A percentile compares a stretch with the other conserved stretches of the same genome.
phyloP scores from a whole-genome alignment of 2,113 vertebrate species.

The Oreochromis aureus region DNA sequence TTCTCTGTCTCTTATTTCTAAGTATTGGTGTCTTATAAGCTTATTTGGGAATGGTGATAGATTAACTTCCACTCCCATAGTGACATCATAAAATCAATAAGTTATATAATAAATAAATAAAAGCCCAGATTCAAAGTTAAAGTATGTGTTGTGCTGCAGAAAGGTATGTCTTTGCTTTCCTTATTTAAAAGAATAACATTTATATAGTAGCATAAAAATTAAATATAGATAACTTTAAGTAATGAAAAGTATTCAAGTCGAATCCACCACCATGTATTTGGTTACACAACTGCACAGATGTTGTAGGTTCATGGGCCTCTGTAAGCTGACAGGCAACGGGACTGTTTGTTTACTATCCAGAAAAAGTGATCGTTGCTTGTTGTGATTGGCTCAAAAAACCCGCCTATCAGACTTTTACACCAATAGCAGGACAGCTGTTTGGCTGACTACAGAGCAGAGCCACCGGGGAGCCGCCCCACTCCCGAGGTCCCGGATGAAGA shows the following conservation, averaged over 20 bases:
- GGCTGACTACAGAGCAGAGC: background rate
- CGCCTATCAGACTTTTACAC: background rate
- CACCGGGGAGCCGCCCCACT: background rate
- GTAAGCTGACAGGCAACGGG: background rate
- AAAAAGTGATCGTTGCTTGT: background rate
- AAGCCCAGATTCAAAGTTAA: background rate
- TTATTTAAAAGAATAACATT: background rate
- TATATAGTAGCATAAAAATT: background rate
- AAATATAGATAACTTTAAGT: background rate
- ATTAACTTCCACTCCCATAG: background rate
- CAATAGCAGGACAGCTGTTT: slow-evolving; percentile 7
- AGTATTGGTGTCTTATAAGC: background rate
- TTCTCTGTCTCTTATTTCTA: background rate
- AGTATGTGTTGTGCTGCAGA: background rate
- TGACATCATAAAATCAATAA: background rate
- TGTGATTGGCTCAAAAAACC: slow-evolving; percentile 1
- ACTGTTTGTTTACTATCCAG: slow-evolving; percentile 56
- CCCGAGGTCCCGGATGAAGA: slow-evolving; percentile 38
- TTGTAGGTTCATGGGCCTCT: background rate
- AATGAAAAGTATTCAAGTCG: background rate
- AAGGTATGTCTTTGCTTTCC: background rate
- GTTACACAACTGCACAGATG: background rate
- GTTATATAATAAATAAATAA: background rate
- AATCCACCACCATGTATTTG: background rate
- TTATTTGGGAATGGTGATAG: background rate